These are phyloP conservation scores for Amphibalanus amphitrite DNA, from an alignment of 1,140 invertebrate genomes.

Conservation along the genomic window DNA sequence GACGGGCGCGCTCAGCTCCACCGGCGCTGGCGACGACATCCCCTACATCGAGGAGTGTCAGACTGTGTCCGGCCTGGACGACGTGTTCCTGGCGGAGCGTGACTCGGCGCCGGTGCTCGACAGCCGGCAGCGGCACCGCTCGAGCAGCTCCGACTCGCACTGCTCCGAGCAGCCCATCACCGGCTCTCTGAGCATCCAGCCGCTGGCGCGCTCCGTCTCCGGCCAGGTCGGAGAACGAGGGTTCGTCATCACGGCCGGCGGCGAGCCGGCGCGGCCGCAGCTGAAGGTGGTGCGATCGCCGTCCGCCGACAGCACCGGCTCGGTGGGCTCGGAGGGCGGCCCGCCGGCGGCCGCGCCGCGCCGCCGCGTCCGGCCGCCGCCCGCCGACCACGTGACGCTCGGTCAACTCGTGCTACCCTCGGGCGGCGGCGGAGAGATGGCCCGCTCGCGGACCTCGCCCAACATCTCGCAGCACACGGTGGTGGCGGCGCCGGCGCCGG, in stretches of 20 bases:
- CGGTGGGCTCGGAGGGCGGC: too few relatives aligned
- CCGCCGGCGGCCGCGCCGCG: too few relatives aligned
- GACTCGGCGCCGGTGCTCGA: background rate
- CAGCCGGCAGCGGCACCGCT: conserved; percentile 2
- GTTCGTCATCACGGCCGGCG: background rate
- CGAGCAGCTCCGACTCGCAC: conserved; percentile 27
- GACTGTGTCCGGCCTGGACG: background rate
- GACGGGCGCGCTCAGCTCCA: conserved; percentile 23
- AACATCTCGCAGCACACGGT: background rate
- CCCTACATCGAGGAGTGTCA: conserved; percentile 45
- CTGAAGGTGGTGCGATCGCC: background rate
- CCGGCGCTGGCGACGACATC: conserved; percentile 46
- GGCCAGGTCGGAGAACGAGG: background rate
- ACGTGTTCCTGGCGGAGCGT: background rate
- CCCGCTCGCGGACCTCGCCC: background rate
- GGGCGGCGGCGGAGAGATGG: background rate
- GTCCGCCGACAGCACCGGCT: background rate
- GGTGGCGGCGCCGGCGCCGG: background rate
- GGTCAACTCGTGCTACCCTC: background rate
- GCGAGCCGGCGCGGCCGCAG: background rate
- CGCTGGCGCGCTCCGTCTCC: background rate
- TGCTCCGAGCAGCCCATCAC: conserved; percentile 28
- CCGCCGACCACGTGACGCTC: background rate
- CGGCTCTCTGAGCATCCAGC: conserved; percentile 27
- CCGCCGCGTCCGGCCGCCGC: too few relatives aligned